These are phyloP conservation scores for Perdita meconis DNA, from an alignment of 2,888 invertebrate species.

Conservation along the genomic window DNA sequence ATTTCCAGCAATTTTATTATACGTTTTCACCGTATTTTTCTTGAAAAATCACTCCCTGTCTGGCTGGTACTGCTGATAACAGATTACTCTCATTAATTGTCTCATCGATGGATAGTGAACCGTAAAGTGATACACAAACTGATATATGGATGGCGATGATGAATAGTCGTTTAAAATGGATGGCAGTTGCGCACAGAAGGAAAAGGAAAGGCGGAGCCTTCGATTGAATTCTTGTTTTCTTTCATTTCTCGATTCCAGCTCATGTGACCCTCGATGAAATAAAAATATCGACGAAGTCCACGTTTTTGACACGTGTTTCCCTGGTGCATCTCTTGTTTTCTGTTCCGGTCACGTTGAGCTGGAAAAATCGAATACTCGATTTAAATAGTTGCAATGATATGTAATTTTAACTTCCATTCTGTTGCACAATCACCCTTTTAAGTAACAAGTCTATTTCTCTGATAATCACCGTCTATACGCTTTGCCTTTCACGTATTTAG, in stretches of 20 bases:
- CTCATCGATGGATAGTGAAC: too few relatives aligned
- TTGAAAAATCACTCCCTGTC: too few relatives aligned
- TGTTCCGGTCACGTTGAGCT: neutral
- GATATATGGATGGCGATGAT: neutral
- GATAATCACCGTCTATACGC: too few relatives aligned
- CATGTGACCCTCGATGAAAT: neutral
- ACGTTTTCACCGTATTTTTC: too few relatives aligned
- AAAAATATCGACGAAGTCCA: constrained; percentile 11
- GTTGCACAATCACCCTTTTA: neutral
- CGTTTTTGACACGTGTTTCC: constrained; percentile 12
- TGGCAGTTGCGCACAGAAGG: neutral
- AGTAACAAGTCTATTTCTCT: neutral
- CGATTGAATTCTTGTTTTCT: neutral
- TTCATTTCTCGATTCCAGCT: neutral
- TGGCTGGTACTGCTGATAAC: too few relatives aligned
- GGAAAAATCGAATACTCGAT: neutral
- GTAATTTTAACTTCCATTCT: neutral
- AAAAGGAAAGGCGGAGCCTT: neutral
- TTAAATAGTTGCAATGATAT: neutral
- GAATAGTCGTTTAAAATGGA: constrained; percentile 9
- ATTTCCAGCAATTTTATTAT: too few relatives aligned
- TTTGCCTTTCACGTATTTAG: too few relatives aligned
- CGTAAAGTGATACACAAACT: neutral
- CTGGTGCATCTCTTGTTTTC: neutral
- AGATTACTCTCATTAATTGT: too few relatives aligned